Base-by-base conservation (phyloP, 2,888 invertebrate genomes). In the Drosophila barbarae region DNA sequence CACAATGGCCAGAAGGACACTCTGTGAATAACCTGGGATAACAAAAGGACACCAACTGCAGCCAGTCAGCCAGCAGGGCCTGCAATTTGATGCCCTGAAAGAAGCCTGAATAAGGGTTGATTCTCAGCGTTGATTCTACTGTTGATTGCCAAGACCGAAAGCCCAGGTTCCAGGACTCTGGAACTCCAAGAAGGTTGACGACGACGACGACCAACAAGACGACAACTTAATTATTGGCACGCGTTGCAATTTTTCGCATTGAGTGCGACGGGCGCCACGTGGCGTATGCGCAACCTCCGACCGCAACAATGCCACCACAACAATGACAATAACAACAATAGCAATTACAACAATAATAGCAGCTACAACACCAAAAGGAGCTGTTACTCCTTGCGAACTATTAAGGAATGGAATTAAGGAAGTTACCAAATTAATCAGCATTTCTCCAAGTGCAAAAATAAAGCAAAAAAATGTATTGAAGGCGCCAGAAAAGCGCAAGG, bases 151-250 rank as follows among this genome's bases (percentile, higher is more conserved):
- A 30, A 50, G 23, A 61, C 42, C 12, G 42, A 23, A 44, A 28
- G 12, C 44, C 44, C 23, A 3, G 42, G 10, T 18, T 4, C 4
- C 30, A 8, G 13, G 30, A 32, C 18, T 5, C 46, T 5, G 18
- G 18, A 5, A 30, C 26, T 26, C 51, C 3, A 64, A 51, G 61
- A 61, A 35, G 15, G 26, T 18, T 13, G 47, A 42, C 28, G 47
- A 41, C 18, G 18, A 18, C 18, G 18, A 18, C 4, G 7, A 13
- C 23, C 10, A 44, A 28, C 7, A 32, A 32, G 32, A 55, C 44
- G 51, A 56, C 67, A 79, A 73, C 81, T 85, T 87, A 87, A 87
- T 87, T 87, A 87, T 86, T 85, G 87, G 82, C 87, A 87, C 87
- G 87, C 87, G 85, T 72, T 83, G 77, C 83, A 77, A 74, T 79